Percentiles rank a stretch among this genome's conserved stretches.
Conservation (phyloP, 2,797 vertebrate species). For the Aldrovandia affinis region DNA sequence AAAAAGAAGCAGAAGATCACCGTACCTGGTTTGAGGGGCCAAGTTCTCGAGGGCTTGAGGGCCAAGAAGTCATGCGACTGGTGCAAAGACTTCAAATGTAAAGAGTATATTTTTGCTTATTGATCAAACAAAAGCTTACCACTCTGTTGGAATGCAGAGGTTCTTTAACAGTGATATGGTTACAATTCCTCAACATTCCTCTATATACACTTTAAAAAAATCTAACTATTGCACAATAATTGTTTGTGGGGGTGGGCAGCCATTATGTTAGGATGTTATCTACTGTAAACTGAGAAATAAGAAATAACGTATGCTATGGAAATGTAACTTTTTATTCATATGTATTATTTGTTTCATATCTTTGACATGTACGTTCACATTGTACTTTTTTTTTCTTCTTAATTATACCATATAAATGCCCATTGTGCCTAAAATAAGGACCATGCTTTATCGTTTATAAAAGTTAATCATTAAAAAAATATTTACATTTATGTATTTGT, state of each 20-base stretch:
- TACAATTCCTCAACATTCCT: neutral
- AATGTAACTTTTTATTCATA: neutral
- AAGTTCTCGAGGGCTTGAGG: neutral
- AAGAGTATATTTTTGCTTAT: neutral
- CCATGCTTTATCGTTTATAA: neutral
- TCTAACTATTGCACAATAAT: neutral
- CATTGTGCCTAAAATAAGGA: neutral
- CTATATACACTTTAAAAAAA: neutral
- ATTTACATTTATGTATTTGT: neutral
- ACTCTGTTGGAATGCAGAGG: neutral
- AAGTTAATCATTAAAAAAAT: neutral
- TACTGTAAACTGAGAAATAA: constrained; percentile 11
- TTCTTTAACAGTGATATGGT: neutral
- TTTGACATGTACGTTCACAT: neutral
- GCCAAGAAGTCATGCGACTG: neutral
- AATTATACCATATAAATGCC: neutral
- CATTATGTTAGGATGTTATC: neutral
- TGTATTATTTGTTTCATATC: neutral
- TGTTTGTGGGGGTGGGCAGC: neutral
- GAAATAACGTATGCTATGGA: neutral
- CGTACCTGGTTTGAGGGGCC: neutral
- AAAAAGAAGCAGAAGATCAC: neutral
- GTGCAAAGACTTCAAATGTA: neutral
- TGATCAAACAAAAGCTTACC: neutral
- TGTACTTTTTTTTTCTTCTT: neutral